phyloP scores from a whole-genome alignment of 2,113 vertebrate genomes.

The Tragulus kanchil region DNA sequence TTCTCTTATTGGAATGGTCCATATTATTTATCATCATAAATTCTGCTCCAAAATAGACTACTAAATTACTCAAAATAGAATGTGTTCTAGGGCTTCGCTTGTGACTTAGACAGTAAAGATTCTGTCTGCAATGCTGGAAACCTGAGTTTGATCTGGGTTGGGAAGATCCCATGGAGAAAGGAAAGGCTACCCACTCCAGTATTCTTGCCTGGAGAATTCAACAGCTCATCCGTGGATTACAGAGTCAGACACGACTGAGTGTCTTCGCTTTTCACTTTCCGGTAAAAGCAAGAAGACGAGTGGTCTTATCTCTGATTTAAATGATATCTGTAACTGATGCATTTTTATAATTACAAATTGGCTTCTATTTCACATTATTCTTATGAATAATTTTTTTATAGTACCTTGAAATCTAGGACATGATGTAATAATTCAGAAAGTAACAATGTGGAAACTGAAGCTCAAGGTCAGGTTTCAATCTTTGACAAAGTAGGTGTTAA shows the following conservation, averaged over 20 bases:
- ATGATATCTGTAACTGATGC: conserved; percentile 16
- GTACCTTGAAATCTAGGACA: not conserved
- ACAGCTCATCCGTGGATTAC: no score
- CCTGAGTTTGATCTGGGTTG: no score
- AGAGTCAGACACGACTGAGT: no score
- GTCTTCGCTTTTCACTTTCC: no score
- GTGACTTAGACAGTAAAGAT: no score
- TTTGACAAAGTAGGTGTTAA: not conserved
- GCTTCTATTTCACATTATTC: not conserved
- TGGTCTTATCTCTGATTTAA: not conserved
- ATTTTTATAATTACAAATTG: not conserved
- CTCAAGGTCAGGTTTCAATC: not conserved
- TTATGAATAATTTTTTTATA: not conserved
- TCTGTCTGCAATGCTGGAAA: no score
- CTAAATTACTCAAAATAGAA: not conserved
- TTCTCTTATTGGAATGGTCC: not conserved
- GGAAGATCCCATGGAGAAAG: not conserved
- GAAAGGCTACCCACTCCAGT: not conserved
- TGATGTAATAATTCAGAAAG: not conserved
- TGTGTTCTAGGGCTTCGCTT: not conserved
- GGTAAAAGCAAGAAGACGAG: not conserved
- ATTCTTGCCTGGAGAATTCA: not conserved
- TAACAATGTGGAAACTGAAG: not conserved
- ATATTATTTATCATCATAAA: not conserved
- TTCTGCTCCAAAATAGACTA: not conserved